These are phyloP conservation scores for Troides helena DNA, from an alignment of 2,888 invertebrate genomes.

Conservation along the genomic window DNA sequence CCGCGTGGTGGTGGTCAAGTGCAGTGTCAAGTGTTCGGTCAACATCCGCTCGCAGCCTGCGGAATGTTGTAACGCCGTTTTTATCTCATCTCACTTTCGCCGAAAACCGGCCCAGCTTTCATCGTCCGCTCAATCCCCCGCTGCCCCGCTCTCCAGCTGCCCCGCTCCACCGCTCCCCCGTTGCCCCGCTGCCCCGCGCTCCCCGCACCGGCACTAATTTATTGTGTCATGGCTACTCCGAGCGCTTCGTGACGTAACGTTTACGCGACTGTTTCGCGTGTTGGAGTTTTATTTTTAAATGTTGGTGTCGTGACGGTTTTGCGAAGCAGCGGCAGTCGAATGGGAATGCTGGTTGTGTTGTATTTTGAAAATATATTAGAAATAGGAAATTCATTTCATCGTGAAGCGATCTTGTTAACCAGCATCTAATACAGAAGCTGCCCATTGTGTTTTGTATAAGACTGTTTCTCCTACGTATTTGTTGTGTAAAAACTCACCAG, in stretches of 20 bases:
- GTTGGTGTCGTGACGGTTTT: too few relatives aligned
- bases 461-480: too few relatives aligned
- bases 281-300: too few relatives aligned
- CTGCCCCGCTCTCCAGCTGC: background rate
- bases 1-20: background rate
- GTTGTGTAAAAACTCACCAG: too few relatives aligned
- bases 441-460: too few relatives aligned
- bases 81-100: conserved; percentile 19
- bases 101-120: conserved; percentile 24
- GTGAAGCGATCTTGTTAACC: too few relatives aligned
- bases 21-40: conserved; percentile 1
- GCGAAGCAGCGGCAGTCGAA: too few relatives aligned
- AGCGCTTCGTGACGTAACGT: conserved; percentile 8
- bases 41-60: background rate
- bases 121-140: conserved; percentile 7
- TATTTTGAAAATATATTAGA: too few relatives aligned
- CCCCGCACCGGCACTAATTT: conserved; percentile 9
- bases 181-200: background rate
- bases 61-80: conserved; percentile 17
- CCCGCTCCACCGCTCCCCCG: background rate
- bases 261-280: background rate
- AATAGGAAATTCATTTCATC: too few relatives aligned
- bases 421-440: too few relatives aligned
- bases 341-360: too few relatives aligned
- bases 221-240: conserved; percentile 18